phyloP scores from a whole-genome alignment of 2,113 vertebrate species.

The Lepus americanus region DNA sequence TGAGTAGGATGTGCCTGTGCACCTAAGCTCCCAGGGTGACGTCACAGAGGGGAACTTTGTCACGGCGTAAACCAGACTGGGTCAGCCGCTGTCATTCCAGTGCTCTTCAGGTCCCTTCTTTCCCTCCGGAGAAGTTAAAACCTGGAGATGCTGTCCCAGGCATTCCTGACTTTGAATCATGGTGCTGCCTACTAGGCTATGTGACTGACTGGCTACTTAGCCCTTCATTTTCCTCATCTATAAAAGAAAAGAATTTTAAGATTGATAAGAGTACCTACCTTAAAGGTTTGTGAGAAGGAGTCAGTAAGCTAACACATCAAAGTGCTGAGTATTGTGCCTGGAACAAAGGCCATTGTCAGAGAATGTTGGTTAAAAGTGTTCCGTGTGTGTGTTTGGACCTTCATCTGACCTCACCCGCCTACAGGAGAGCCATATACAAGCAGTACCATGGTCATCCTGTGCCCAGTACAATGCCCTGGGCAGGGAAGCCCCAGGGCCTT shows the following conservation, averaged over 20 bases:
- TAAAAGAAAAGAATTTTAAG: background rate
- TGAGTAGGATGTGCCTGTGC: background rate
- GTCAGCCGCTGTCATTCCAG: background rate
- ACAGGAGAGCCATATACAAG: background rate
- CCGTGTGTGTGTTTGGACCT: background rate
- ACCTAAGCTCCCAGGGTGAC: background rate
- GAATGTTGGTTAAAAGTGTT: background rate
- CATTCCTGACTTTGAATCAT: background rate
- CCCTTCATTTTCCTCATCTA: conserved; percentile 33
- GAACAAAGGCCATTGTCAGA: background rate
- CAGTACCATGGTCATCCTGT: background rate
- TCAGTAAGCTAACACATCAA: background rate
- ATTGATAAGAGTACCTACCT: background rate
- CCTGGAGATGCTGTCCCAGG: background rate
- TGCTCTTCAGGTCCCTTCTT: background rate
- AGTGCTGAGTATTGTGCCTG: background rate
- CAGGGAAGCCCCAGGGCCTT: background rate
- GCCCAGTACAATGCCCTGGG: background rate
- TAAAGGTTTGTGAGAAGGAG: background rate
- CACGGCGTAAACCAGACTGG: background rate
- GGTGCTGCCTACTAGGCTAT: background rate
- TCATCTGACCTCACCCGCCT: background rate
- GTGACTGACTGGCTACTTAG: background rate
- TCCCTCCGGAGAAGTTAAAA: background rate
- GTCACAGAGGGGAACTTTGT: background rate